These are phyloP conservation scores for Glyptemys insculpta DNA, from an alignment of 2,797 vertebrate species.

Conservation along the genomic window DNA sequence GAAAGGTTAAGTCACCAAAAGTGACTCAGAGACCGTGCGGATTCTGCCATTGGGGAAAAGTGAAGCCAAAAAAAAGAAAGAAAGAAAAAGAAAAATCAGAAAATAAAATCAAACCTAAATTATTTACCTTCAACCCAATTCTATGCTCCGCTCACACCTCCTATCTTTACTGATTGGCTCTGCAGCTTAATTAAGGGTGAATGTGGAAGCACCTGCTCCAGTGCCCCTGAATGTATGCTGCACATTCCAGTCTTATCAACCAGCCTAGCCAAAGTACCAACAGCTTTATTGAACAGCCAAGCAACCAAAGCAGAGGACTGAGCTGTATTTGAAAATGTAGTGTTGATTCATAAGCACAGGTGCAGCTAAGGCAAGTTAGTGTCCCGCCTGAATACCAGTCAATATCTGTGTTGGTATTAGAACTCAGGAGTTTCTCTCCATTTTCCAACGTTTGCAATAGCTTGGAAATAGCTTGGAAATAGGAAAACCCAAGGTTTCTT, in stretches of 20 bases:
- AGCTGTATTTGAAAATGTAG: background rate
- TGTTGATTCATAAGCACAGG: background rate
- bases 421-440: background rate
- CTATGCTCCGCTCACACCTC: background rate
- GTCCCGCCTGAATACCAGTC: background rate
- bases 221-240: background rate
- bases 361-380: background rate
- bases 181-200: background rate
- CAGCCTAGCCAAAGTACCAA: background rate
- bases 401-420: background rate
- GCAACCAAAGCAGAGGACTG: background rate
- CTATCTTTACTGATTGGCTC: background rate
- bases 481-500: background rate
- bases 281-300: background rate
- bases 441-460: rapidly evolving
- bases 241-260: background rate
- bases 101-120: background rate
- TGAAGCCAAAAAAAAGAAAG: background rate
- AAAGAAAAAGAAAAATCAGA: background rate
- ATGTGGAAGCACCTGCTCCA: background rate
- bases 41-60: background rate
- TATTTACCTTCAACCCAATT: background rate
- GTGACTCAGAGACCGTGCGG: background rate
- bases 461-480: rapidly evolving
- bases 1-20: background rate